Conservation (phyloP, 2,888 invertebrate genomes). For the Chymomyza procnemis region DNA sequence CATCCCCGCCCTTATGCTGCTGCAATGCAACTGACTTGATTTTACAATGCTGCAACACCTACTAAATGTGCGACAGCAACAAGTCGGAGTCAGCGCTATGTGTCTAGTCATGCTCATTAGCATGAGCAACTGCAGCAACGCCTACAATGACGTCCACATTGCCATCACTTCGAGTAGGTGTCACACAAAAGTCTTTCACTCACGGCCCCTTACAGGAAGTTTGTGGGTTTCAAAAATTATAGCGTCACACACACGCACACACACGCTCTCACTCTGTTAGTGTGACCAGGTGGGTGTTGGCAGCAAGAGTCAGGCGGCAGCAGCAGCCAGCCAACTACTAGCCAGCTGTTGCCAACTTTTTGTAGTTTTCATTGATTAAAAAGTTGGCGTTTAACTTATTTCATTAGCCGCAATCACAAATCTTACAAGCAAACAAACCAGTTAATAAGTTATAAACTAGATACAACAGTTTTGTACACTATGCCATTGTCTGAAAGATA, state of each 20-base stretch:
- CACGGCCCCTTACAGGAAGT: slow-evolving; percentile 53
- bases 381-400: background rate
- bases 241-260: slow-evolving; percentile 28
- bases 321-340: background rate
- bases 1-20: slow-evolving; percentile 12
- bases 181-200: slow-evolving; percentile 53
- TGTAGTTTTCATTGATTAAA: slow-evolving; percentile 26
- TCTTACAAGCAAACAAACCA: background rate
- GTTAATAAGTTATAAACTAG: background rate
- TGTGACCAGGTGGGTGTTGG: slow-evolving; percentile 42
- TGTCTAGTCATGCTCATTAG: slow-evolving; percentile 70
- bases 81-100: background rate
- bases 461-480: background rate
- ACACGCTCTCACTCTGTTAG: background rate
- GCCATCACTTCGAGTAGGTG: background rate
- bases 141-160: slow-evolving; percentile 43
- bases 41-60: slow-evolving; percentile 20
- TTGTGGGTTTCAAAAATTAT: slow-evolving; percentile 51
- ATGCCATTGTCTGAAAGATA: background rate
- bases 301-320: slow-evolving; percentile 2
- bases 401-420: background rate
- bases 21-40: background rate
- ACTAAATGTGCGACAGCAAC: slow-evolving; percentile 14
- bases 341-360: slow-evolving; percentile 8
- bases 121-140: slow-evolving; percentile 55